Percentiles rank a stretch among this genome's conserved stretches.
Evolutionary conservation across 30 jellyfish, hydroid and myxozoan species (phyloP).

Genomic region (Pseudorhiza aurosa): DNA sequence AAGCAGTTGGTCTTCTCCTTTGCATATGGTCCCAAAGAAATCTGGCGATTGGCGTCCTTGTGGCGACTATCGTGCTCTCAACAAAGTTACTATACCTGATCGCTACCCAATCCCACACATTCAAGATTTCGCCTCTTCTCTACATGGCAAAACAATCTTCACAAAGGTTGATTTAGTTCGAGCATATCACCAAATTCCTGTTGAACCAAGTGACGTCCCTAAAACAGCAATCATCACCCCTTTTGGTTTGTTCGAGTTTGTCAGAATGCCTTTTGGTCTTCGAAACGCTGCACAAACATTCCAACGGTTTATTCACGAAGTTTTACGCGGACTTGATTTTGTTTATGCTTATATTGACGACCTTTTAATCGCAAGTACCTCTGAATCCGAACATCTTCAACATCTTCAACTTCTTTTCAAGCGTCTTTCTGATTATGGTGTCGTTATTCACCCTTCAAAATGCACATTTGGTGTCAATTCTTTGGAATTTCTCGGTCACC

Average conservation of each 20-base stretch:
- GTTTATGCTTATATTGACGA: slow-evolving; percentile 60
- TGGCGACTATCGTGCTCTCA: slow-evolving; percentile 68
- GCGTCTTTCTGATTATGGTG: slow-evolving; percentile 33
- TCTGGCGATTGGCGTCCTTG: slow-evolving; percentile 66
- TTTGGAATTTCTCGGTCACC: slow-evolving; percentile 53
- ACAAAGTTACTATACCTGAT: slow-evolving; percentile 31
- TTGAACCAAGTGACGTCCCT: slow-evolving; percentile 26
- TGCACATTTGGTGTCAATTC: background rate
- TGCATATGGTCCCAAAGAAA: no score
- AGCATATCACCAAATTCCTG: slow-evolving; percentile 48
- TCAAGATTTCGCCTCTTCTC: slow-evolving; percentile 46
- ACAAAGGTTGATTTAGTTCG: slow-evolving; percentile 45
- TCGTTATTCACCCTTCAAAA: slow-evolving; percentile 23
- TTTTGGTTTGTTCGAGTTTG: slow-evolving; percentile 55
- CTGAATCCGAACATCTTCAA: slow-evolving; percentile 37
- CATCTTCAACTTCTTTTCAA: slow-evolving; percentile 26
- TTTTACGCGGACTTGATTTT: slow-evolving; percentile 40
- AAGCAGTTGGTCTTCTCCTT: no score
- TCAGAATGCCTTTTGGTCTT: slow-evolving; percentile 66
- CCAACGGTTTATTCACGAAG: slow-evolving; percentile 57
- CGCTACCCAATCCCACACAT: slow-evolving; percentile 68
- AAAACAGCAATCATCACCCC: slow-evolving; percentile 59
- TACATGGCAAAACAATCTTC: slow-evolving; percentile 40
- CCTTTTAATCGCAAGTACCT: slow-evolving; percentile 25
- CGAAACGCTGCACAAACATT: slow-evolving; percentile 72